Conservation (phyloP, 2,797 vertebrate genomes). For the Pangasius krempfi region DNA sequence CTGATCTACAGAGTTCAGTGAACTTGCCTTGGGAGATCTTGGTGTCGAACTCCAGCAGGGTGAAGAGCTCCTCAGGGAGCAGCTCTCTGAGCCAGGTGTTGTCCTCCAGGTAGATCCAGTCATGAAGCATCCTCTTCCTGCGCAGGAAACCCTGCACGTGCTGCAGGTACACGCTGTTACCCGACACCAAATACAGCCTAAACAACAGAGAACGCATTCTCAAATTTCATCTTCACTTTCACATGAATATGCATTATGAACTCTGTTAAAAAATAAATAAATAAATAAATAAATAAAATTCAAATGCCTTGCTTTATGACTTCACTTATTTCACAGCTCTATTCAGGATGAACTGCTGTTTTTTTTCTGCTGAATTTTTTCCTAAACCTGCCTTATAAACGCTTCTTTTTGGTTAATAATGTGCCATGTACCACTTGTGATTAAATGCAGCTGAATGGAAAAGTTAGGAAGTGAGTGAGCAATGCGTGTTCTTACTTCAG, state of each 20-base stretch:
- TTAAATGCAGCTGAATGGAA: no score
- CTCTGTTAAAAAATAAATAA: no score
- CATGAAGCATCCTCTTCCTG: constrained; percentile 63
- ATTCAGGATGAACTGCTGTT: no score
- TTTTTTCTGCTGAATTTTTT: no score
- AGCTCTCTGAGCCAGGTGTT: constrained; percentile 63
- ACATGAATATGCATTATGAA: not conserved
- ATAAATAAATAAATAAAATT: not conserved
- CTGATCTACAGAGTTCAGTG: not conserved
- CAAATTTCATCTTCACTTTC: not conserved
- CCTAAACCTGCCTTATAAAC: no score
- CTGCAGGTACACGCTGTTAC: constrained; percentile 61
- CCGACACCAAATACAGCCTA: constrained; percentile 63
- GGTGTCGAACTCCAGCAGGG: constrained; percentile 65
- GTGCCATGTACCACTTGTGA: no score
- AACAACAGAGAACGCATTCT: not conserved
- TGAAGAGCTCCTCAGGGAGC: constrained; percentile 62
- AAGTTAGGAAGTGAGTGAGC: no score
- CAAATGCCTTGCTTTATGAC: not conserved
- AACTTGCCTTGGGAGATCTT: constrained; percentile 68
- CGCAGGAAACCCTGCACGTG: constrained; percentile 60
- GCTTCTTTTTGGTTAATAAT: no score
- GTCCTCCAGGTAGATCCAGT: constrained; percentile 67
- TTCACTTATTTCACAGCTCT: not conserved
- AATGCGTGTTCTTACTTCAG: no score